Evolutionary conservation across 2,888 invertebrate genomes (phyloP).

Genomic region (Ischnus inquisitorius): DNA sequence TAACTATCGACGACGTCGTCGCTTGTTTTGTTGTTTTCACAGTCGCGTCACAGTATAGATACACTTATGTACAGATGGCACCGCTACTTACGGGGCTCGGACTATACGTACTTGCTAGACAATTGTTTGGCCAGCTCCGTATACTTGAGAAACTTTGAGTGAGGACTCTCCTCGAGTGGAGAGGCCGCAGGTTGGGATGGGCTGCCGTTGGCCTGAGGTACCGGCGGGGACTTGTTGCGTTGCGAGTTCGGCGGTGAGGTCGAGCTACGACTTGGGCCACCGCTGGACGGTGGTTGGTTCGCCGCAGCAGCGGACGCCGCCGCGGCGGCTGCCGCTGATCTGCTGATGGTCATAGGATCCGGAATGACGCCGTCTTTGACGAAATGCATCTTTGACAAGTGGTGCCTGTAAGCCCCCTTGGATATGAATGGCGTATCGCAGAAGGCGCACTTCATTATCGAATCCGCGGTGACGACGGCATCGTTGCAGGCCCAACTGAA

Average conservation of each 20-base stretch:
- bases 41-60: slow-evolving; percentile 84
- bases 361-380: slow-evolving; percentile 96
- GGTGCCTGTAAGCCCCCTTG: slow-evolving; percentile 98
- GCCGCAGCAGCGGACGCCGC: slow-evolving; percentile 80
- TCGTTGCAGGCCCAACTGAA: slow-evolving; percentile 98
- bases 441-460: slow-evolving; percentile 97
- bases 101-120: slow-evolving; percentile 98
- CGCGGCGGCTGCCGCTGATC: slow-evolving; percentile 87
- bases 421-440: slow-evolving; percentile 98
- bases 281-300: slow-evolving; percentile 84
- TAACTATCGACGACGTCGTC: slow-evolving; percentile 67
- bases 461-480: slow-evolving; percentile 94
- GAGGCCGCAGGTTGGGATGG: slow-evolving; percentile 86
- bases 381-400: slow-evolving; percentile 97
- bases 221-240: slow-evolving; percentile 87
- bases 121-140: slow-evolving; percentile 99
- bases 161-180: slow-evolving; percentile 93
- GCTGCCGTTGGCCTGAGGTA: slow-evolving; percentile 84
- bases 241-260: slow-evolving; percentile 86
- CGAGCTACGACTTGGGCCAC: slow-evolving; percentile 78
- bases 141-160: slow-evolving; percentile 99
- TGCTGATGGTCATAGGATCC: slow-evolving; percentile 88
- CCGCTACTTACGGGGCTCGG: slow-evolving; percentile 86
- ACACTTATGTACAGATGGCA: slow-evolving; percentile 85
- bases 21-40: slow-evolving; percentile 70